These are phyloP conservation scores for Spilosoma lubricipeda DNA, from an alignment of 2,888 invertebrate species.

Conservation along the genomic window DNA sequence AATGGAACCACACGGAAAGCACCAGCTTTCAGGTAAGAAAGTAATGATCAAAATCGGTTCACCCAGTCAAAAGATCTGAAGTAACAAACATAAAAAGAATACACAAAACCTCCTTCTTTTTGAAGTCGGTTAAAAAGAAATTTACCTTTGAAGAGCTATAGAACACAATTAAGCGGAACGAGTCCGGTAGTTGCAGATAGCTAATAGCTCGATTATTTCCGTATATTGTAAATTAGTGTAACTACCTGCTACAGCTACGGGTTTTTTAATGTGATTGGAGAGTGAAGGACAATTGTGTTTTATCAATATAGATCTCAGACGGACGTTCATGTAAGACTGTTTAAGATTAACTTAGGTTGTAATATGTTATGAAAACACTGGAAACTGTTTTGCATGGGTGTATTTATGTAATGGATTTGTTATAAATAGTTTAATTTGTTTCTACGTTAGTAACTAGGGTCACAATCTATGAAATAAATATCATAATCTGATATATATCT, in stretches of 20 bases:
- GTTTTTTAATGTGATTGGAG: background rate
- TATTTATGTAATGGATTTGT: background rate
- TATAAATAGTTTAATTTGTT: too few relatives aligned
- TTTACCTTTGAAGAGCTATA: background rate
- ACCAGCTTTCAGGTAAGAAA: too few relatives aligned
- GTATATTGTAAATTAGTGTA: background rate
- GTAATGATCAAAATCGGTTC: too few relatives aligned
- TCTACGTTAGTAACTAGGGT: background rate
- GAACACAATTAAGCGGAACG: background rate
- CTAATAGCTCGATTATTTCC: constrained; percentile 2
- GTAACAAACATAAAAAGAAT: too few relatives aligned
- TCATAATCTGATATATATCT: too few relatives aligned
- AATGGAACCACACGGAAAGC: too few relatives aligned
- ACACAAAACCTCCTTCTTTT: too few relatives aligned
- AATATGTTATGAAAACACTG: background rate
- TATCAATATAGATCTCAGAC: background rate
- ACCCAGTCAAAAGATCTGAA: too few relatives aligned
- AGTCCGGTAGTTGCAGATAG: background rate
- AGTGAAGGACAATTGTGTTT: background rate
- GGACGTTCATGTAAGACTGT: background rate
- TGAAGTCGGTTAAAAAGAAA: background rate
- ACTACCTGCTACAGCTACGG: background rate
- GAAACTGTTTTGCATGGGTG: background rate
- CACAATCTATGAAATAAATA: background rate
- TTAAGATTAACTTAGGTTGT: background rate